Evolutionary conservation across 2,888 invertebrate genomes (phyloP), one percentile per base, ranked within the genome.

Genomic region (Drosophila hamatofila): DNA sequence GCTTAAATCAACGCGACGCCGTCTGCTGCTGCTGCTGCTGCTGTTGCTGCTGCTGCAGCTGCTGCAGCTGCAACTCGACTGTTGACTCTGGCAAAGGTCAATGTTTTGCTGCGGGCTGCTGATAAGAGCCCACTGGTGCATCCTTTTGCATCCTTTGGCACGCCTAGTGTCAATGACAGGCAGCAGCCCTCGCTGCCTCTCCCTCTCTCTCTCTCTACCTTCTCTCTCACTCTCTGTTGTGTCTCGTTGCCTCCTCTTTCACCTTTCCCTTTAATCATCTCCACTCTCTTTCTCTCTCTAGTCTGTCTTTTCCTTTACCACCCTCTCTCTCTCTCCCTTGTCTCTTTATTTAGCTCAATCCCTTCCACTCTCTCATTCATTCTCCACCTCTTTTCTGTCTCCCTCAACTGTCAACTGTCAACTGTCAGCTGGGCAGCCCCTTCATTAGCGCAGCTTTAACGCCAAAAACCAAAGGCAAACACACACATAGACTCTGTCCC

Each of bases 131-230:
- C 44, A 30, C 48, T 39, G 51, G 25, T 21, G 39, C 61, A 42
- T 21, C 51, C 46, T 51, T 61, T 61, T 65, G 80, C 77, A 80
- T 83, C 80, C 80, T 83, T 80, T 71, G 68, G 68, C 83, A 80
- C 80, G 80, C 48, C 64, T 66, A 63, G 83, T 81, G 81, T 85
- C 86, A 85, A 80, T 85, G 80, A 83, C 83, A 82, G 76, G 63
- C 46, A 57, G 57, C 57, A 63, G 35, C 23, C 16, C 16, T 23
- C 6, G 9, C 16, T 16, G 21, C 3, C 21, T 23, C 35, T 7
- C 11, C 1, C 42, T 7, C 8, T n/a, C 54, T 27, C 27, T 27
- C 48, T 25, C 44, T 44, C 14, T n/a, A n/a, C 14, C 9, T 30
- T 30, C 30, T 30, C 21, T 44, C 23, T 2, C 11, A 12, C n/a